phyloP scores from a whole-genome alignment of 2,113 vertebrate genomes.

The Trematomus loennbergii region DNA sequence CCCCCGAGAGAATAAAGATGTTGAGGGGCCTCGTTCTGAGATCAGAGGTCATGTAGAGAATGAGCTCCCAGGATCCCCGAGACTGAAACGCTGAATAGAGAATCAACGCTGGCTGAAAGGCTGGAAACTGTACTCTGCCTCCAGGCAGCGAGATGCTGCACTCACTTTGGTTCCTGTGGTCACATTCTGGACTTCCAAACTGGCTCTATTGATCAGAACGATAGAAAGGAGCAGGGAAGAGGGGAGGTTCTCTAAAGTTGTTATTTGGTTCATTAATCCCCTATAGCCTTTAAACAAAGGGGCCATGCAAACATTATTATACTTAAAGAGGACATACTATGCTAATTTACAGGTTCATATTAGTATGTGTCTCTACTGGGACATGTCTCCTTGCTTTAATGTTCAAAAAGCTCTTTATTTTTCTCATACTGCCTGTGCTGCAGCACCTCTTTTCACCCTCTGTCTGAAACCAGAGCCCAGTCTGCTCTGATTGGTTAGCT shows the following conservation, averaged over 20 bases:
- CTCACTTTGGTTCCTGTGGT: conserved; percentile 34
- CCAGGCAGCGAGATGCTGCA: conserved; percentile 32
- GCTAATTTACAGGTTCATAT: no score
- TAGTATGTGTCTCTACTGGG: no score
- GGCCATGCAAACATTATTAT: not conserved
- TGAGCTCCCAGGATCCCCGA: conserved; percentile 39
- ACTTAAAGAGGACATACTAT: no score
- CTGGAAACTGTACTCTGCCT: conserved; percentile 45
- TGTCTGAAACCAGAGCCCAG: no score
- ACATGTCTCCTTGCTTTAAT: no score
- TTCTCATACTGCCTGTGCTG: no score
- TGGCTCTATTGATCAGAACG: conserved; percentile 38
- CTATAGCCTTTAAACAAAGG: conserved; percentile 33
- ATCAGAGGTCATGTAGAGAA: conserved; percentile 59
- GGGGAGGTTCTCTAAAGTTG: conserved; percentile 34
- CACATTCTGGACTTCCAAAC: conserved; percentile 42
- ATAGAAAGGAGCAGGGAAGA: conserved; percentile 2
- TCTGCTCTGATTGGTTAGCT: no score
- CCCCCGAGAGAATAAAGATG: conserved; percentile 53
- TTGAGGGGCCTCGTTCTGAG: conserved; percentile 56
- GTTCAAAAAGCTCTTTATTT: no score
- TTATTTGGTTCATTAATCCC: conserved; percentile 19
- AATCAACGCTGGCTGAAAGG: conserved; percentile 33
- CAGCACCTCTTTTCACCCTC: no score
- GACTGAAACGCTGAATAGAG: conserved; percentile 45